phyloP scores from a whole-genome alignment of 2,113 vertebrate genomes.

The Calyptommatus sinebrachiatus region DNA sequence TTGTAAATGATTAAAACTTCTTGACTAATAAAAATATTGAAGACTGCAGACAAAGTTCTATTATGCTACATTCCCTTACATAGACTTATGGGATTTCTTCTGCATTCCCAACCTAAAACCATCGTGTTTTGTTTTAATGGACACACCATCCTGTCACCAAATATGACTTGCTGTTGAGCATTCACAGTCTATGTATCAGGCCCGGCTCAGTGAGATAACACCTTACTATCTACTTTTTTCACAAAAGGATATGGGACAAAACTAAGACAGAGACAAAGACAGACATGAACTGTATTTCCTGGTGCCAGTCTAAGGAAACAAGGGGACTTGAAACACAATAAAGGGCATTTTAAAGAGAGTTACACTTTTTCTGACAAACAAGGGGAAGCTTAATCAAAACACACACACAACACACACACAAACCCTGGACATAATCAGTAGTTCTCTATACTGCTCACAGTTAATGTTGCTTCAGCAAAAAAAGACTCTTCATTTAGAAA shows the following conservation, averaged over 20 bases:
- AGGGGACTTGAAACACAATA: constrained; percentile 2
- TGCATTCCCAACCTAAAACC: background rate
- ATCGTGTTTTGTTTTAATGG: background rate
- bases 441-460: background rate
- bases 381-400: background rate
- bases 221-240: background rate
- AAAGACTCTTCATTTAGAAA: background rate
- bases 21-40: background rate
- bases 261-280: background rate
- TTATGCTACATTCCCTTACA: background rate
- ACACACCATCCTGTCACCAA: background rate
- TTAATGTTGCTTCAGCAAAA: background rate
- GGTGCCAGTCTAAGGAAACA: constrained; percentile 20
- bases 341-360: constrained; percentile 4
- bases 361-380: background rate
- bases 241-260: constrained; percentile 12
- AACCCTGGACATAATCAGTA: background rate
- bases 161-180: background rate
- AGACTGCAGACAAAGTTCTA: background rate
- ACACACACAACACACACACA: background rate
- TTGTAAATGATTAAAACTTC: background rate
- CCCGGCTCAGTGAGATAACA: constrained; percentile 3
- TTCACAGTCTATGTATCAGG: background rate
- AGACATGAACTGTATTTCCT: constrained; percentile 11
- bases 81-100: background rate